These are phyloP conservation scores for Andrena hattorfiana DNA, from an alignment of 2,888 invertebrate genomes.

Conservation along the genomic window DNA sequence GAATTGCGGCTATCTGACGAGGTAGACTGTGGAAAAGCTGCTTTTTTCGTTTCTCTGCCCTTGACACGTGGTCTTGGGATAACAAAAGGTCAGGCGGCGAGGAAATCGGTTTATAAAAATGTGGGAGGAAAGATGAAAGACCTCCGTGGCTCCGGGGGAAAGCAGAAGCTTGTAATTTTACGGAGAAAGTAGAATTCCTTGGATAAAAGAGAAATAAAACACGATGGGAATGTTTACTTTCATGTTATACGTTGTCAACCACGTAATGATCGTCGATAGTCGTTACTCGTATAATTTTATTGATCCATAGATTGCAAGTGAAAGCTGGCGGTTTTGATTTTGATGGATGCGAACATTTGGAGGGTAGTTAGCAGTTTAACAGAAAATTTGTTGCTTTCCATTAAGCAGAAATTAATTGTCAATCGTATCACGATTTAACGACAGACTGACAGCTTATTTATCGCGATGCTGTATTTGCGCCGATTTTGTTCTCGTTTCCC, in stretches of 20 bases:
- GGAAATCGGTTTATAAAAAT: conserved; percentile 24
- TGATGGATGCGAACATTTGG: neutral
- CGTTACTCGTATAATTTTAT: neutral
- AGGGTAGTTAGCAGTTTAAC: neutral
- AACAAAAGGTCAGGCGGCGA: neutral
- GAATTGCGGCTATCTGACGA: neutral
- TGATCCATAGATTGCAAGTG: neutral
- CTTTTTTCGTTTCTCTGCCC: conserved; percentile 8
- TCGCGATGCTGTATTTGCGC: neutral
- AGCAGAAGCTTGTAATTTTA: too few relatives aligned
- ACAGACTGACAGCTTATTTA: neutral
- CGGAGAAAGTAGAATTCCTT: too few relatives aligned
- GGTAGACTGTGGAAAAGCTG: neutral
- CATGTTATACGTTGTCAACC: too few relatives aligned
- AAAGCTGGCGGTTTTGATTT: too few relatives aligned
- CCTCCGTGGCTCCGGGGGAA: neutral
- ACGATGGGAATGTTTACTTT: too few relatives aligned
- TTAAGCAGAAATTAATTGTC: neutral
- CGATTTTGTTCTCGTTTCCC: neutral
- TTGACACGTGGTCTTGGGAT: conserved; percentile 14
- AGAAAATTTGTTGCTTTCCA: neutral
- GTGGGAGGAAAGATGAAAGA: neutral
- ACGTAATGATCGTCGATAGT: neutral
- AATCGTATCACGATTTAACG: conserved; percentile 1
- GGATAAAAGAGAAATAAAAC: too few relatives aligned